These are phyloP conservation scores for Copidosoma aretas DNA, from an alignment of 2,888 invertebrate species.

Conservation along the genomic window DNA sequence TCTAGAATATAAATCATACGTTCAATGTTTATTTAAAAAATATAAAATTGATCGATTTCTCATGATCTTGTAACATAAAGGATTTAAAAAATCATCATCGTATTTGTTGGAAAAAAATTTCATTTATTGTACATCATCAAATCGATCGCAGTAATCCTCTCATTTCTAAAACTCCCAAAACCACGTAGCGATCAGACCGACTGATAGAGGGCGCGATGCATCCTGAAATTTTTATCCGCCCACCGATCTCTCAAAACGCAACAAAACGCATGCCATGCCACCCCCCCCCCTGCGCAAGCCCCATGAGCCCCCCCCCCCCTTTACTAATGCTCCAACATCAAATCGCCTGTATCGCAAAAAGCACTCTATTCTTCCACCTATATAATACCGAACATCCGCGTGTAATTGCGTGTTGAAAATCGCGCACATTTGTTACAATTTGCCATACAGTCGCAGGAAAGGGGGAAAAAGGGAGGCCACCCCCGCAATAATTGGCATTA, in stretches of 20 bases:
- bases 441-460: conserved; percentile 37
- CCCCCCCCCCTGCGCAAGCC: not conserved
- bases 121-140: too few relatives aligned
- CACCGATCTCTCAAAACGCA: conserved; percentile 19
- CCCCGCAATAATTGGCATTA: conserved; percentile 55
- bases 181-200: conserved; percentile 24
- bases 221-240: conserved; percentile 14
- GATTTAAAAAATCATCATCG: too few relatives aligned
- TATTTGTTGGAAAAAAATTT: too few relatives aligned
- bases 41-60: too few relatives aligned
- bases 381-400: conserved; percentile 38
- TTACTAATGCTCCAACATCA: too few relatives aligned
- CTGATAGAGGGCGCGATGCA: conserved; percentile 25
- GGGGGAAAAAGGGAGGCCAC: conserved; percentile 28
- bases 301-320: not conserved
- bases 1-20: too few relatives aligned
- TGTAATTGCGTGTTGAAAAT: conserved; percentile 25
- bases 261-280: conserved; percentile 2
- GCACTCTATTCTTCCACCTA: not conserved
- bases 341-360: not conserved
- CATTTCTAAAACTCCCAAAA: conserved; percentile 1
- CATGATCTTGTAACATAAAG: too few relatives aligned
- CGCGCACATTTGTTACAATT: conserved; percentile 54
- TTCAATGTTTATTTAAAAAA: too few relatives aligned
- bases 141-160: not conserved